Evolutionary conservation across 2,113 vertebrate genomes (phyloP), one percentile per base, ranked within the genome.

Genomic region (Ciconia stormi): DNA sequence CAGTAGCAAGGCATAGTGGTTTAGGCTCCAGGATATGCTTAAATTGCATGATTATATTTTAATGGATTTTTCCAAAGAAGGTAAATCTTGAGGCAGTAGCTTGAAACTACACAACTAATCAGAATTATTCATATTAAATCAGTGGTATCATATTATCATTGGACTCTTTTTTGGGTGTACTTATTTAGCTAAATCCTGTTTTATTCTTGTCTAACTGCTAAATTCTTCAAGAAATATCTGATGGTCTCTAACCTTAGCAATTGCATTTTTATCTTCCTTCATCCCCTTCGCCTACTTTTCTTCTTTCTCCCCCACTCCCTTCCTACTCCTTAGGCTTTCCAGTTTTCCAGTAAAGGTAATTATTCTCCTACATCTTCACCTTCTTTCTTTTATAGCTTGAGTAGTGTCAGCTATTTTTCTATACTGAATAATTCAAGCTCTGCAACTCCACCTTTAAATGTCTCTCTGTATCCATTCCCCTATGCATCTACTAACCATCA

Each of bases 381-480:
- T 74, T 74, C 22, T 47, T 67, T 73, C 65, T 94, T 85, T 80
- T 88, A 53, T 59, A 70, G 44, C 16, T 42, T 55, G 12, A 65
- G 16, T 34, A 81, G 12, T n/a, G 29, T 92, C 63, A 66, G 59
- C 38, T 92, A 18, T 84, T 73, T 55, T 67, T 67, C 65, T 76
- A 3, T 67, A 32, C 27, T 93, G 52, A 93, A 85, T 96, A 87
- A 95, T 93, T 83, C 49, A 94, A 89, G 26, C 56, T 56, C 26
- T 78, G 27, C 11, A 62, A 25, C 25, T 85, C 34, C 66, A 40
- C 53, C 56, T 80, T 79, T 87, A 79, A 67, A 72, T 16, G 12
- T 49, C 29, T 82, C 9, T 72, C 49, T 29, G 9, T 30, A 76
- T 34, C n/a, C 38, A 14, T 76, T 85, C 40, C 38, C 16, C 20